Conservation (phyloP, 2,113 vertebrate species). For the Ginglymostoma cirratum region DNA sequence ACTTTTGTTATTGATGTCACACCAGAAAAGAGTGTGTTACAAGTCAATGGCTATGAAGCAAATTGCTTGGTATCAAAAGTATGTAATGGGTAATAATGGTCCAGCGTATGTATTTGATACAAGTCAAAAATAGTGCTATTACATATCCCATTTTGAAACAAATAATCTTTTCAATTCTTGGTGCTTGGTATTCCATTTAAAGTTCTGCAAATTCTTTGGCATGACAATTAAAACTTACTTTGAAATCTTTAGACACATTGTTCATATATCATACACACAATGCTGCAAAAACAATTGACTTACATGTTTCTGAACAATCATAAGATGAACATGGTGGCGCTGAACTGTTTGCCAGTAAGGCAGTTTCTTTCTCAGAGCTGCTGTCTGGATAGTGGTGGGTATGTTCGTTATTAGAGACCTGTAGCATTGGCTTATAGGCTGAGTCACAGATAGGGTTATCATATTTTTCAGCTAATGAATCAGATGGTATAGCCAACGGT, state of each 20-base stretch:
- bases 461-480: not conserved
- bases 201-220: not conserved
- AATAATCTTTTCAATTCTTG: not conserved
- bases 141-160: not conserved
- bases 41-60: no score
- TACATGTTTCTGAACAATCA: conserved; percentile 15
- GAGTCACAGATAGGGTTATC: not conserved
- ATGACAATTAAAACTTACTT: not conserved
- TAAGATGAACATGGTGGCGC: no score
- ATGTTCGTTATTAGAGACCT: not conserved
- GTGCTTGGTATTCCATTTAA: not conserved
- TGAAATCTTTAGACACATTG: not conserved
- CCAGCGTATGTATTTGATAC: not conserved
- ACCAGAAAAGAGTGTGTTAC: no score
- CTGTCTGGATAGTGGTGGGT: not conserved
- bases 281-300: not conserved
- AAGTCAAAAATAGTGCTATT: not conserved
- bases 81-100: not conserved
- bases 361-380: not conserved
- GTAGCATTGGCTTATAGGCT: not conserved
- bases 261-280: not conserved
- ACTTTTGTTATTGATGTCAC: no score
- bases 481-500: not conserved
- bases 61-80: not conserved
- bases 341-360: not conserved